phyloP scores from a whole-genome alignment of 1,140 invertebrate species.

The Nasonia giraulti region DNA sequence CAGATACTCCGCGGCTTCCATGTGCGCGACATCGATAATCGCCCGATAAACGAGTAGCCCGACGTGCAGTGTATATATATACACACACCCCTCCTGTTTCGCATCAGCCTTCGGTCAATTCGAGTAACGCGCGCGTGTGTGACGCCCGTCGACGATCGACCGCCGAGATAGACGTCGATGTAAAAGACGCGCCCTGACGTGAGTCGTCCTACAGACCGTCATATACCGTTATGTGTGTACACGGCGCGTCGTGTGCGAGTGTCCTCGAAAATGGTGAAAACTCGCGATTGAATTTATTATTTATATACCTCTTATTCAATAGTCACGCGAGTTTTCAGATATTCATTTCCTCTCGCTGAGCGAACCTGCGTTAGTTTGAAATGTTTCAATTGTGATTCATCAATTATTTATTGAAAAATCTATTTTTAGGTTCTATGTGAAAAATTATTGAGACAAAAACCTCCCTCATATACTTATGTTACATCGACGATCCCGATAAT shows the following conservation, averaged over 20 bases:
- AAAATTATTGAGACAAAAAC: no score
- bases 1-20: neutral
- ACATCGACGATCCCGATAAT: no score
- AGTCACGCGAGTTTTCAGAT: neutral
- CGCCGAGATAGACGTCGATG: neutral
- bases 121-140: neutral
- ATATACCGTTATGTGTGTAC: neutral
- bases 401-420: no score
- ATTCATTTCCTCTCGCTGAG: neutral
- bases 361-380: neutral
- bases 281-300: no score
- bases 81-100: neutral
- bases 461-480: no score
- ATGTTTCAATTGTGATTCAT: neutral
- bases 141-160: neutral
- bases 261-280: neutral
- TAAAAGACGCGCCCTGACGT: neutral
- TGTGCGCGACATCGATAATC: neutral
- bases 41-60: slow-evolving; percentile 10
- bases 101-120: neutral
- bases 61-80: neutral
- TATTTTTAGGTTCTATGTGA: no score
- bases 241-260: no score
- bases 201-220: neutral
- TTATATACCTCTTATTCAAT: no score